A percentile compares a stretch with the other conserved stretches of the same genome.
Conservation (phyloP, 1,140 invertebrate genomes). For the Andrena cerasifolii region DNA sequence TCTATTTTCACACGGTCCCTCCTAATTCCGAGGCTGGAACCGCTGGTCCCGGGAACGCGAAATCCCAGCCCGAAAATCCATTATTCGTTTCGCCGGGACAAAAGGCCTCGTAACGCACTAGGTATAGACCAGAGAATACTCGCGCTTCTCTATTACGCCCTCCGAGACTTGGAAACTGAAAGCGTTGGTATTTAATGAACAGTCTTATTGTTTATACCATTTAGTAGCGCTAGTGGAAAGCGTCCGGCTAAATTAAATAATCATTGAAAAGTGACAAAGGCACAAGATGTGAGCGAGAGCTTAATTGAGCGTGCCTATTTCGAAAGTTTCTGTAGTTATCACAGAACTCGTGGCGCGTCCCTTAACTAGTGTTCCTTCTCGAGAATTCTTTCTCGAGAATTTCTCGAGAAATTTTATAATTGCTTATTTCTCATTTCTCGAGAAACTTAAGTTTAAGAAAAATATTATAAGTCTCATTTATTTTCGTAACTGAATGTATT, state of each 20-base stretch:
- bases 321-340: no score
- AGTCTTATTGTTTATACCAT: background rate
- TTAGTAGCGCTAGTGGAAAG: background rate
- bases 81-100: constrained; percentile 25
- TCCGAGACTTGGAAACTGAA: background rate
- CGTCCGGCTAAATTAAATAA: background rate
- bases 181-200: background rate
- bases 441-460: no score
- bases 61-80: constrained; percentile 10
- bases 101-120: constrained; percentile 10
- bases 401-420: no score
- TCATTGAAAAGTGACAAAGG: background rate
- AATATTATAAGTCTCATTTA: no score
- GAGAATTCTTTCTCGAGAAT: no score
- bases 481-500: no score
- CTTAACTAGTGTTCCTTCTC: no score
- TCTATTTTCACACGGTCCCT: background rate
- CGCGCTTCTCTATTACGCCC: background rate
- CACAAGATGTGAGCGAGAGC: background rate
- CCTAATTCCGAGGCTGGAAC: background rate
- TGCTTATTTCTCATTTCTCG: no score
- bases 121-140: background rate
- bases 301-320: background rate
- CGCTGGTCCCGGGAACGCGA: background rate
- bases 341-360: no score